Conservation (phyloP, 2,888 invertebrate species). For the Lysandra bellargus region DNA sequence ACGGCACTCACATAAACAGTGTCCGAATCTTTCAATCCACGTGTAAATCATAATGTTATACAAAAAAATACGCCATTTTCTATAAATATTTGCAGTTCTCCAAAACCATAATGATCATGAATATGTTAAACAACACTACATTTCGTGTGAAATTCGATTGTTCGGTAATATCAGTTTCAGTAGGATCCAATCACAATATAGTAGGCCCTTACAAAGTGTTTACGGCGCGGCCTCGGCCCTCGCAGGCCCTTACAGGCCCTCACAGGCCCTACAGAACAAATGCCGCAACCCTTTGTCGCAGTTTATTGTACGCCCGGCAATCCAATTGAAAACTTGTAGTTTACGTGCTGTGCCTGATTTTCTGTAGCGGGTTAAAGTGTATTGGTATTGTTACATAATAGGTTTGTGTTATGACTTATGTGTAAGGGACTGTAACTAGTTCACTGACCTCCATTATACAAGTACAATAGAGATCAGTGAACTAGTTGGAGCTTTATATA, state of each 20-base stretch:
- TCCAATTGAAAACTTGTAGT: conserved; percentile 27
- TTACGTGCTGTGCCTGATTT: not conserved
- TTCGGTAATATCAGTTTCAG: conserved; percentile 16
- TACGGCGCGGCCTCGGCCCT: conserved; percentile 2
- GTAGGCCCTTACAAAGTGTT: conserved; percentile 20
- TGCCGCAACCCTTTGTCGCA: conserved; percentile 34
- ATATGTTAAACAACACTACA: not conserved
- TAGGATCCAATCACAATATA: conserved; percentile 29
- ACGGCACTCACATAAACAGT: too few relatives aligned
- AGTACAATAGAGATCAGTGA: too few relatives aligned
- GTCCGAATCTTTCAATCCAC: too few relatives aligned
- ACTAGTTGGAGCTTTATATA: too few relatives aligned
- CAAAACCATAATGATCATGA: not conserved
- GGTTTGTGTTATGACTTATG: too few relatives aligned
- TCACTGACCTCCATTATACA: too few relatives aligned
- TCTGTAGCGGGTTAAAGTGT: conserved; percentile 20
- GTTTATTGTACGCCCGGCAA: conserved; percentile 33
- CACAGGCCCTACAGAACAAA: conserved; percentile 35
- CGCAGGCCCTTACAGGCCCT: conserved; percentile 22
- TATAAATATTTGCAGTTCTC: not conserved
- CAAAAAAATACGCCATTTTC: too few relatives aligned
- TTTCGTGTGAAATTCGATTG: conserved; percentile 2
- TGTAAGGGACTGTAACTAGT: too few relatives aligned
- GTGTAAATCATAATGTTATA: too few relatives aligned
- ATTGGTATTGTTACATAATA: not conserved